These are phyloP conservation scores for Cryptomyrus ogoouensis DNA, from an alignment of 2,113 vertebrate genomes.

Conservation along the genomic window DNA sequence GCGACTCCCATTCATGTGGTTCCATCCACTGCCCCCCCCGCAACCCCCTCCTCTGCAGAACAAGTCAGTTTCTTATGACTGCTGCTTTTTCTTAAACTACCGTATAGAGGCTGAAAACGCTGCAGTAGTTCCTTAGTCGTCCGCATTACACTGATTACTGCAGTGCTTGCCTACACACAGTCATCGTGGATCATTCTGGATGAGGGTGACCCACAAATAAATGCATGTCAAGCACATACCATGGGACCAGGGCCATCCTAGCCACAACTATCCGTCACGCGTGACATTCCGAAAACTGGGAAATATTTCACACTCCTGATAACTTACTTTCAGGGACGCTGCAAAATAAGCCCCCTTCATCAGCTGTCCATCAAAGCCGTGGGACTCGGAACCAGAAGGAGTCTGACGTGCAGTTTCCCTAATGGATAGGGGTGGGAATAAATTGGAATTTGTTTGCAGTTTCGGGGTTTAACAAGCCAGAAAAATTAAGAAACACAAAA, in stretches of 20 bases:
- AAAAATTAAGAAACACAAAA: not conserved
- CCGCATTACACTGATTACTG: not conserved
- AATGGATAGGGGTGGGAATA: not conserved
- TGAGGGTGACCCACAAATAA: not conserved
- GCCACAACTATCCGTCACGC: not conserved
- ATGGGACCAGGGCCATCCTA: not conserved
- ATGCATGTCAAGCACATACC: not conserved
- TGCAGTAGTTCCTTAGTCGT: not conserved
- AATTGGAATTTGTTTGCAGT: not conserved
- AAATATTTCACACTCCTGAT: slow-evolving; percentile 1
- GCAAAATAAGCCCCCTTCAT: not conserved
- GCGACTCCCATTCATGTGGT: not conserved
- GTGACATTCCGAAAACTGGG: not conserved
- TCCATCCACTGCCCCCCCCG: not conserved
- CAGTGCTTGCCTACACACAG: not conserved
- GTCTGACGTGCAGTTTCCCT: not conserved
- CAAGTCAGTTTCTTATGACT: not conserved
- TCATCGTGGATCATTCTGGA: not conserved
- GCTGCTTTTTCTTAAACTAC: not conserved
- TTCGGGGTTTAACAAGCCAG: not conserved
- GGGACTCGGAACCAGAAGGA: not conserved
- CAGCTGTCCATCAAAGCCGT: not conserved
- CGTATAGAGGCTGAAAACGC: not conserved
- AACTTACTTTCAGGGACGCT: not conserved
- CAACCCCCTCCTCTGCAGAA: not conserved